Evolutionary conservation across 35 echinoderm and acorn worm species (phyloP), one percentile per base, ranked within the genome.

Genomic region (Patiria miniata): DNA sequence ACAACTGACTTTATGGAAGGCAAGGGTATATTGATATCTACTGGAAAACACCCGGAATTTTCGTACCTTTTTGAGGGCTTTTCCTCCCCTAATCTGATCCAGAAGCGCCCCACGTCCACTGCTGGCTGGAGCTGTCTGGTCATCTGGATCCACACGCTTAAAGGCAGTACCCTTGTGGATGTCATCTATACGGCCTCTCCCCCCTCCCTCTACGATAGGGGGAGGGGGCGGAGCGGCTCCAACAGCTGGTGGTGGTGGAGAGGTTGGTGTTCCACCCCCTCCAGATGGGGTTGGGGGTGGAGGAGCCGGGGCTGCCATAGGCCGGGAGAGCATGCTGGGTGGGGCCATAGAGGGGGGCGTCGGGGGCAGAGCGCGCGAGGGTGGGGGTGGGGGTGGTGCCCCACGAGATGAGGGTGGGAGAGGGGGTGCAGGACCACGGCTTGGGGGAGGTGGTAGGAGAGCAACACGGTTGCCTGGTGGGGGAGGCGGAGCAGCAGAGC

Each of bases 151-250:
- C 38, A 92, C 90, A 37, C 79, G 55, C 60, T 92, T 92, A 1
- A 92, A 79, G 12, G 77, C n/a, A 4, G n/a, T 83, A 7, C 90
- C 90, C 55, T 69, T 78, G 14, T 92, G 90, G 39, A 92, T 92
- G 28, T 87, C 84, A 61, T 34, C 51, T 32, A 92, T 84, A 36
- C 90, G 36, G 26, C 57, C 76, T 37, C 29, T 39, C 40, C 78
- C 56, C 51, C 78, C 79, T 28, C 90, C 79, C 5, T 58, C 77
- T 39, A n/a, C 14, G 9, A 79, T 29, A 32, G 90, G 84, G 19
- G 90, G 90, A 7, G 90, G 90, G 54, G 89, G 89, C 18, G 89
- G 89, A 2, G 36, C 15, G 76, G 84, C 52, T n/a, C 61, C 86
- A 33, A 47, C 33, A 52, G 88, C 81, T 19, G 88, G 88, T 30